Evolutionary conservation across 2,888 invertebrate species (phyloP), one percentile per base, ranked within the genome.

Genomic region (Noctua fimbriata): DNA sequence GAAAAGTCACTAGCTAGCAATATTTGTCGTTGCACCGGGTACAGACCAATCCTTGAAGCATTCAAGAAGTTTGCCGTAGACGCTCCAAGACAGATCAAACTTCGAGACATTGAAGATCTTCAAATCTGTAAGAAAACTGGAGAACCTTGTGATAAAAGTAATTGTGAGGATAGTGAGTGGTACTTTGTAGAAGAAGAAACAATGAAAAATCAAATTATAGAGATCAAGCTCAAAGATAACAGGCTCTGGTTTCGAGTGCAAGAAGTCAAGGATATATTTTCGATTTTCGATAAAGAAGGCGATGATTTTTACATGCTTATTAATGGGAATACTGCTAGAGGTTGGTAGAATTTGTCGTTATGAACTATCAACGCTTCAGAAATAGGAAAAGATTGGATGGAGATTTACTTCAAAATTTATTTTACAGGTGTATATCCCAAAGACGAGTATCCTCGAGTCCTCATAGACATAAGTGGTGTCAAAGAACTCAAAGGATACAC

Each of bases 1-100:
- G 98, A 98, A 91, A 97, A 98, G 86, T 97, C 98, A 0, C 98
- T 98, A 85, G 98, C 98, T 18, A 98, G 98, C 80, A 98, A 98
- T 87, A 97, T 98, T 18, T 98, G 98, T 84, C 97, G 98, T 52
- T 98, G 98, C 91, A 98, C 98, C 0, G 98, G 98, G 0, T 98
- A 98, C 89, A 96, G 98, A 6, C 97, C 98, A 0, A 98, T 98
- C 73, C 92, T 98, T 71, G 98, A 98, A 87, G 97, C 98, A 0
- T 98, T 98, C 93, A 98, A 98, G 90, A 97, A 98, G 32, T 98
- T 98, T 85, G 98, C 98, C 1, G 94, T 92, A 47, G 98, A 98
- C 89, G 97, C 97, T 16, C 96, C 97, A 0, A 90, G 91, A 49
- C 93, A 96, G 7, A 93, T 95, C 16, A 93, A 93, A 69, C 94